Conservation (phyloP, 2,888 invertebrate species). For the Melinaea menophilus region DNA sequence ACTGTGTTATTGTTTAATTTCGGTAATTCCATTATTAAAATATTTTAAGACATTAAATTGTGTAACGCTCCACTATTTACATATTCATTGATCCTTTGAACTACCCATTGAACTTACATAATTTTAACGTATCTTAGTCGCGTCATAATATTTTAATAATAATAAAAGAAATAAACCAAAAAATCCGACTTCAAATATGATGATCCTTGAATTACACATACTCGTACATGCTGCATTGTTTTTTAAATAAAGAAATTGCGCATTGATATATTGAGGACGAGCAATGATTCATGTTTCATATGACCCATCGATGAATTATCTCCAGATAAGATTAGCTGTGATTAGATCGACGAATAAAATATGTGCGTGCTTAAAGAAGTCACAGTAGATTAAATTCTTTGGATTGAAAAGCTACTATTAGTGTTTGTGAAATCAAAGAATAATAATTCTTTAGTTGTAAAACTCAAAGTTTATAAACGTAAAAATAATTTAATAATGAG, state of each 20-base stretch:
- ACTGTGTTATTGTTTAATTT: not conserved
- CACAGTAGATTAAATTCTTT: not conserved
- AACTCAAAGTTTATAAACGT: not conserved
- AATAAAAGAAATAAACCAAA: too few relatives aligned
- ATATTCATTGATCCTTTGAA: too few relatives aligned
- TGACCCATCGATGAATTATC: constrained; percentile 16
- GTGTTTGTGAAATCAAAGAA: not conserved
- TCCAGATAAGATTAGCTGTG: constrained; percentile 19
- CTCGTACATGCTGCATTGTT: not conserved
- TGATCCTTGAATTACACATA: too few relatives aligned
- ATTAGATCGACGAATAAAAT: constrained; percentile 24
- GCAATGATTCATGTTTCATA: constrained; percentile 18
- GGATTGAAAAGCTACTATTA: not conserved
- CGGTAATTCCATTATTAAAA: not conserved
- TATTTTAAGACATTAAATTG: not conserved
- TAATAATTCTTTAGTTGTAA: not conserved
- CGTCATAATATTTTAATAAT: too few relatives aligned
- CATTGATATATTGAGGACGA: constrained; percentile 15
- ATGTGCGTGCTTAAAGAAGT: constrained; percentile 9
- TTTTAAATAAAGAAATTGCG: constrained; percentile 4
- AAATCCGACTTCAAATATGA: too few relatives aligned
- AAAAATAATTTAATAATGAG: constrained; percentile 45
- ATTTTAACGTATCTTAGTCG: constrained; percentile 1
- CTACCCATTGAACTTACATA: not conserved
- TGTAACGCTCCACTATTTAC: too few relatives aligned